Conservation (phyloP, 2,888 invertebrate genomes). For the Drosophila cracens region DNA sequence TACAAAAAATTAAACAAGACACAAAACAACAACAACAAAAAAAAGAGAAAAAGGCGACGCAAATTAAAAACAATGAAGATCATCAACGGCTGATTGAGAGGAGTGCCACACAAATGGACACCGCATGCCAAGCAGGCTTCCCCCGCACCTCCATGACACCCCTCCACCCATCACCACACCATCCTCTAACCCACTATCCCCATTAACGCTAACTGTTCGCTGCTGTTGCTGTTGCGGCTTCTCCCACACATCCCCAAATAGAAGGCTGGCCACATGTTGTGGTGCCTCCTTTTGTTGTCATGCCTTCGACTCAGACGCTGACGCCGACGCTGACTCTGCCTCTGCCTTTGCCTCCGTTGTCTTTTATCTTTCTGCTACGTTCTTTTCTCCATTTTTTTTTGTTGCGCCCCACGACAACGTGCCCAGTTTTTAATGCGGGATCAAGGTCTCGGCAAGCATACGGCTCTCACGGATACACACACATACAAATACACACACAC, state of each 20-base stretch:
- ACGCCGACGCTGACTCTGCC: neutral
- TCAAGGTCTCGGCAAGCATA: slow-evolving; percentile 78
- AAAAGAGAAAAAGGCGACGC: slow-evolving; percentile 40
- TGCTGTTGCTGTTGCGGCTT: slow-evolving; percentile 18
- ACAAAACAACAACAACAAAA: slow-evolving; percentile 16
- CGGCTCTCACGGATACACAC: slow-evolving; percentile 42
- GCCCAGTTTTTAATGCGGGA: slow-evolving; percentile 81
- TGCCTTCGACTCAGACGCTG: slow-evolving; percentile 38
- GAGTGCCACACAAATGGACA: slow-evolving; percentile 71
- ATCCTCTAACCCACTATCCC: neutral
- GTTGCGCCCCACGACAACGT: slow-evolving; percentile 55
- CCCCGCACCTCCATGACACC: neutral
- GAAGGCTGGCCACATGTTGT: slow-evolving; percentile 47
- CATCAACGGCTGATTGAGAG: slow-evolving; percentile 72
- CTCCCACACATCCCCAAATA: slow-evolving; percentile 26
- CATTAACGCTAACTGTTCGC: slow-evolving; percentile 18
- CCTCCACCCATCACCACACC: neutral
- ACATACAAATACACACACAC: slow-evolving; percentile 10
- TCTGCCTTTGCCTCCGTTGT: slow-evolving; percentile 34
- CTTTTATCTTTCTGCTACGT: slow-evolving; percentile 43
- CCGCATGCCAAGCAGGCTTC: slow-evolving; percentile 61
- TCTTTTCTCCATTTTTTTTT: slow-evolving; percentile 18
- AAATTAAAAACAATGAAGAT: slow-evolving; percentile 79
- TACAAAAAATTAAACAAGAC: slow-evolving; percentile 1
- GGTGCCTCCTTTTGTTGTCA: slow-evolving; percentile 56